phyloP scores from a whole-genome alignment of 2,888 invertebrate species.

The Pilophorus perplexus region DNA sequence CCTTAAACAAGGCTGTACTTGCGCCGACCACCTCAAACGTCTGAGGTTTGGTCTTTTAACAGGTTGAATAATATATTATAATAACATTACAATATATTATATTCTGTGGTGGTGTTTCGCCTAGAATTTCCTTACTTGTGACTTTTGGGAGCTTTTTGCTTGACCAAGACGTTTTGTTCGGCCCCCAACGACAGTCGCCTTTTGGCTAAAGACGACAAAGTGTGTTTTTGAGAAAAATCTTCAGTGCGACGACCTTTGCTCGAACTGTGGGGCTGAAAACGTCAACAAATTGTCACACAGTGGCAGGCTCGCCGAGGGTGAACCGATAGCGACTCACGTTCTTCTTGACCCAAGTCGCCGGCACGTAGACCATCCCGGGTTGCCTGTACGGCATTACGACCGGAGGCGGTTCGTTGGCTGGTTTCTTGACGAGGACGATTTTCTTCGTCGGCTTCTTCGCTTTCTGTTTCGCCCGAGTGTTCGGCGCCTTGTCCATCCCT shows the following conservation, averaged over 20 bases:
- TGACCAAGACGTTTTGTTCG: not conserved
- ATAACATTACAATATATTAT: no score
- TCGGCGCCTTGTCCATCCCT: not conserved
- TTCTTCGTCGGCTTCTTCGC: not conserved
- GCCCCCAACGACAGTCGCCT: not conserved
- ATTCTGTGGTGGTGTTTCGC: no score
- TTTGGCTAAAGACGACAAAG: not conserved
- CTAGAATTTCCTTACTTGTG: not conserved
- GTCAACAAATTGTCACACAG: no score
- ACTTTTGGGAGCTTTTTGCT: not conserved
- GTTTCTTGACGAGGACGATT: constrained; percentile 16
- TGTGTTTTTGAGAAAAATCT: not conserved
- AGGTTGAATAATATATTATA: no score
- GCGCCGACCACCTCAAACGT: no score
- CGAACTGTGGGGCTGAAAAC: no score
- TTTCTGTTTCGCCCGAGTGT: not conserved
- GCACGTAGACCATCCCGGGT: constrained; percentile 25
- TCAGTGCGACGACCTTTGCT: not conserved
- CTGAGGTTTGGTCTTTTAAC: no score
- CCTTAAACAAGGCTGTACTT: no score
- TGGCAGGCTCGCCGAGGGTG: no score
- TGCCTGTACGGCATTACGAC: not conserved
- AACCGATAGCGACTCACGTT: constrained; percentile 14
- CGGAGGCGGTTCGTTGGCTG: not conserved
- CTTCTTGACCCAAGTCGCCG: constrained; percentile 30